Percentiles rank a stretch among this genome's conserved stretches.
These are phyloP conservation scores for Hydroisotoma schaefferi DNA, from an alignment of 2,888 invertebrate genomes.

Conservation along the genomic window DNA sequence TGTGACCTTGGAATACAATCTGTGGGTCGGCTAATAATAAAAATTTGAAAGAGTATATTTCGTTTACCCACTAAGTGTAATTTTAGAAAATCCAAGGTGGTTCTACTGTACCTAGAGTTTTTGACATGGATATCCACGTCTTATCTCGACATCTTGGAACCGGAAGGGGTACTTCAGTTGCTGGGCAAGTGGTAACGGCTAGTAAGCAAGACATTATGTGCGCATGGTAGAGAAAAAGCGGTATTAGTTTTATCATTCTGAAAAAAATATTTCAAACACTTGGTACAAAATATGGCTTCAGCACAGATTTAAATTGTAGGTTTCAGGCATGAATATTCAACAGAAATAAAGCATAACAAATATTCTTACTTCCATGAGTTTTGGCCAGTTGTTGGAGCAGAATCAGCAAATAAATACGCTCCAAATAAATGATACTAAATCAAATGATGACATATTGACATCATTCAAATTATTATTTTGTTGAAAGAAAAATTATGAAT, in stretches of 20 bases:
- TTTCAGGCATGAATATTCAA: too few species aligned
- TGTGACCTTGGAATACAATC: not conserved
- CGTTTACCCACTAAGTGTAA: too few species aligned
- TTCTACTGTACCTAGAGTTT: not conserved
- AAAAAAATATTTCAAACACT: too few species aligned
- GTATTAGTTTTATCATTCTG: constrained; percentile 19
- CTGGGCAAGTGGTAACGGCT: constrained; percentile 17
- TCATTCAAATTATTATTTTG: not conserved
- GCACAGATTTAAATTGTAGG: too few species aligned
- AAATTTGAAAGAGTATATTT: not conserved
- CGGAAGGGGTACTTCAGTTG: not conserved
- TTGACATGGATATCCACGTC: constrained; percentile 2
- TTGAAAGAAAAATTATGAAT: too few species aligned
- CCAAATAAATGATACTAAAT: constrained; percentile 17
- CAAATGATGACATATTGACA: too few species aligned
- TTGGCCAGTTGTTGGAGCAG: constrained; percentile 14
- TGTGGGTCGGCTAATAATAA: constrained; percentile 1
- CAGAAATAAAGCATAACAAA: not conserved
- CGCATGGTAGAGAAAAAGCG: constrained; percentile 16
- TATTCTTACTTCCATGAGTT: constrained; percentile 20
- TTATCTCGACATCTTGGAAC: not conserved
- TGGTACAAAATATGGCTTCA: too few species aligned
- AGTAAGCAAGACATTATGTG: constrained; percentile 17
- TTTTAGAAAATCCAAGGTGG: not conserved
- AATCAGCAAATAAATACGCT: constrained; percentile 9